Evolutionary conservation across 1,140 invertebrate species (phyloP), one percentile per base, ranked within the genome.

Genomic region (Limonius californicus): DNA sequence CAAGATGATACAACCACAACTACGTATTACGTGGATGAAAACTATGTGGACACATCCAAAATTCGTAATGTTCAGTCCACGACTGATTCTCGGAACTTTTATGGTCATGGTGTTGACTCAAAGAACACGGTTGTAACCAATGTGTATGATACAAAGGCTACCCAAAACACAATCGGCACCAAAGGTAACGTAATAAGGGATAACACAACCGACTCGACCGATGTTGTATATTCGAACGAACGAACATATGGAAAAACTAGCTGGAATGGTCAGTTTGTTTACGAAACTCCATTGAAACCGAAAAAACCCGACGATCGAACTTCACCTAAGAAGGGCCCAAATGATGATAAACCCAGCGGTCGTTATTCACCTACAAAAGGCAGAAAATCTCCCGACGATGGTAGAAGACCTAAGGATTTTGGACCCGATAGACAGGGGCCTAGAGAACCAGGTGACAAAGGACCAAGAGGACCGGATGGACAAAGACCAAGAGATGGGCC

Each of bases 201-300:
- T 62, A 62, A 64, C 30, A 69, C 62, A 21, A 56, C 53, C 7
- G 71, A 70, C 50, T 63, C 65, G 18, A 74, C 63, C 12, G 73
- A 74, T 61, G 35, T 73, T 15, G 62, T 74, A 12, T 74, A 72
- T 65, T 74, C 73, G 23, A 72, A 73, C 59, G 72, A 75, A 43
- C 62, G 73, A 57, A 72, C 66, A 42, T 74, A 74, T 61, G 74
- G 72, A 35, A 72, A 73, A 65, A 71, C 68, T 42, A 70, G 68
- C 15, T 75, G 74, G 74, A 75, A 74, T 62, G 74, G 74, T 7
- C 54, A 72, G 58, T 75, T 75, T 53, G 66, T 63, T 7, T 71
- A 70, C 30, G 72, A 74, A 62, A 57, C 57, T 16, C 68, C 70
- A 1, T 30, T 27, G 19, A 43, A 63, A 50, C 62, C 53, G 0